Conservation (phyloP, 2,113 vertebrate genomes). For the Mobula birostris region DNA sequence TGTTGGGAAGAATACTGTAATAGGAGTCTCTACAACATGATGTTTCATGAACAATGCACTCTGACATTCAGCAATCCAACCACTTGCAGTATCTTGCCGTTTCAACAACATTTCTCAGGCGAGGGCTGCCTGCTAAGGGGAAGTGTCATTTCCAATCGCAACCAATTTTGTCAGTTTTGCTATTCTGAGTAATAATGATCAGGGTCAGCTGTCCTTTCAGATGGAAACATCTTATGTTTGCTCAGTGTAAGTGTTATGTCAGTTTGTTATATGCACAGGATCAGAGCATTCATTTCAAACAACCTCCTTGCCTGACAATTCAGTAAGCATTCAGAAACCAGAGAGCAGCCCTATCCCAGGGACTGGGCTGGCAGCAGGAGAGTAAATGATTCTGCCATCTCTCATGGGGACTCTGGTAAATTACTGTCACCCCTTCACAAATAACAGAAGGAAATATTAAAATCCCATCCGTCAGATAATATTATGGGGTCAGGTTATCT, state of each 20-base stretch:
- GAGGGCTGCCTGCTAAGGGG: neutral
- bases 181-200: neutral
- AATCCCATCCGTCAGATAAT: neutral
- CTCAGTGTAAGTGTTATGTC: neutral
- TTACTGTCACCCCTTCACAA: neutral
- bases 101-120: neutral
- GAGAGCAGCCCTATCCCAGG: neutral
- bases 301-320: neutral
- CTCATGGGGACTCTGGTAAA: neutral
- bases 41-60: neutral
- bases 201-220: neutral
- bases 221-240: conserved; percentile 1
- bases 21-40: neutral
- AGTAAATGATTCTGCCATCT: too few species aligned
- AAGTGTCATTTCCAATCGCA: neutral
- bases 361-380: neutral
- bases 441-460: neutral
- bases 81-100: neutral
- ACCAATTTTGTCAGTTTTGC: neutral
- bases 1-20: neutral
- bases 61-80: neutral
- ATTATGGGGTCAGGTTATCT: too few species aligned
- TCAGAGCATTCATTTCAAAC: neutral
- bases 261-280: neutral
- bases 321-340: neutral